Evolutionary conservation across 2,797 vertebrate genomes (phyloP).

Genomic region (Sebastes miniatus): DNA sequence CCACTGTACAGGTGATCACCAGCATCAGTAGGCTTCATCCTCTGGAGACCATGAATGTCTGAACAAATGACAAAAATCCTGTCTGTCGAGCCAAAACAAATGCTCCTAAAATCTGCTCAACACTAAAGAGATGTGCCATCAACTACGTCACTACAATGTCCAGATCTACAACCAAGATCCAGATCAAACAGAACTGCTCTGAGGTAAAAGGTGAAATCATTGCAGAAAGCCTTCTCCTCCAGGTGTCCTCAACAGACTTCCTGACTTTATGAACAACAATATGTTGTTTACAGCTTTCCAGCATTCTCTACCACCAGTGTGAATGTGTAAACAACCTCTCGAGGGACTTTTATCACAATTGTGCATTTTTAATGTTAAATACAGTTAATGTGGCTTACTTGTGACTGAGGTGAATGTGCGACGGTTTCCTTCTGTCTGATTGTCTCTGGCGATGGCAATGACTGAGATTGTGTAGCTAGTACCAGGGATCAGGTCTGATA

Average conservation of each 20-base stretch:
- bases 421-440: not conserved
- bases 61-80: too few relatives aligned
- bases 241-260: not conserved
- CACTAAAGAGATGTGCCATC: too few relatives aligned
- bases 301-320: not conserved
- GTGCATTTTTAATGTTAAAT: not conserved
- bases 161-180: too few relatives aligned
- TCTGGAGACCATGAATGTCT: too few relatives aligned
- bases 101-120: too few relatives aligned
- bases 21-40: too few relatives aligned
- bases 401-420: not conserved
- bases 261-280: not conserved
- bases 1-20: too few relatives aligned
- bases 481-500: constrained; percentile 28
- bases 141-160: too few relatives aligned
- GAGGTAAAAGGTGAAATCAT: not conserved
- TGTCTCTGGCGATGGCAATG: constrained; percentile 1
- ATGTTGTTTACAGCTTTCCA: not conserved
- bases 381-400: constrained; percentile 5
- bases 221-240: not conserved
- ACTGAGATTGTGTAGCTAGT: constrained; percentile 23
- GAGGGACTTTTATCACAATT: not conserved
- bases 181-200: not conserved
- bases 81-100: too few relatives aligned
- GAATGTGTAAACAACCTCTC: not conserved